A percentile compares a stretch with the other conserved stretches of the same genome.
These are phyloP conservation scores for Ophion ventricosus DNA, from an alignment of 2,888 invertebrate genomes.

Conservation along the genomic window DNA sequence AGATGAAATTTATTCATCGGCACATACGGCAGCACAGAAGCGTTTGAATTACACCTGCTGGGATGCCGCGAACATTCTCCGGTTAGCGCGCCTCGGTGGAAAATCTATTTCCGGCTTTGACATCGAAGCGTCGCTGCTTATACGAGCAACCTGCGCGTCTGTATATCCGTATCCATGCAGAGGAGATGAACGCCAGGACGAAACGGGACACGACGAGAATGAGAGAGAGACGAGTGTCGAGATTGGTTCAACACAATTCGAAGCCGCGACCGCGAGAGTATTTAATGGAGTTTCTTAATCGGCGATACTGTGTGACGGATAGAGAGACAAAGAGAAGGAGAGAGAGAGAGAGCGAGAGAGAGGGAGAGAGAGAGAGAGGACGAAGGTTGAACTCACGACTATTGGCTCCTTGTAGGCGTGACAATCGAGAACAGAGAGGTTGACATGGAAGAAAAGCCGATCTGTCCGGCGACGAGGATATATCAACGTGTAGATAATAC, in stretches of 20 bases:
- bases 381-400: conserved; percentile 45
- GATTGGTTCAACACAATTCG: conserved; percentile 44
- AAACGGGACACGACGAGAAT: conserved; percentile 32
- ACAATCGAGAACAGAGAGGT: conserved; percentile 21
- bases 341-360: neutral
- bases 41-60: conserved; percentile 51
- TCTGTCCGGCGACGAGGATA: neutral
- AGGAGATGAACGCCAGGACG: conserved; percentile 19
- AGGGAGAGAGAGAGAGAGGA: neutral
- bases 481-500: conserved; percentile 8
- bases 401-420: conserved; percentile 24
- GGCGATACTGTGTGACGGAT: conserved; percentile 32
- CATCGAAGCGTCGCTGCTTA: conserved; percentile 2
- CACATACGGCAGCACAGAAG: neutral
- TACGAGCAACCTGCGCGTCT: neutral
- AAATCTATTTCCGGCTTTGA: conserved; percentile 61
- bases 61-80: conserved; percentile 7
- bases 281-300: conserved; percentile 64
- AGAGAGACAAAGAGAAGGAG: neutral
- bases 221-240: conserved; percentile 24
- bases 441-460: conserved; percentile 31
- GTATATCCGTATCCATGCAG: neutral
- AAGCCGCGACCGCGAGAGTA: conserved; percentile 25
- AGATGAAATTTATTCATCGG: conserved; percentile 1
- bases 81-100: conserved; percentile 43